Evolutionary conservation across 1,140 invertebrate genomes (phyloP).

Genomic region (Gryon sp.): DNA sequence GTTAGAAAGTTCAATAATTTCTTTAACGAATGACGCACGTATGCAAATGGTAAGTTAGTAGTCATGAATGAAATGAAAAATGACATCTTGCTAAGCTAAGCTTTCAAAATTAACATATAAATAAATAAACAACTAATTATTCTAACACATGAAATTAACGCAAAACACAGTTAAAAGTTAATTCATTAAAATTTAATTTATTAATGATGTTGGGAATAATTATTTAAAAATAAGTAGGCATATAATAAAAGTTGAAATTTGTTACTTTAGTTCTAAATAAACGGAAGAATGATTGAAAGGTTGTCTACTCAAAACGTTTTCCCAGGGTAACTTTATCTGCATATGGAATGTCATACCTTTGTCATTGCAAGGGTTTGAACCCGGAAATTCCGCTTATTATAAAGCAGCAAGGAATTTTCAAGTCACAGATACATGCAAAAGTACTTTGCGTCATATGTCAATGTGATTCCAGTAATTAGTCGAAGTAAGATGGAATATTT

Average conservation of each 20-base stretch:
- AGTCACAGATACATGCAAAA: slow-evolving; percentile 29
- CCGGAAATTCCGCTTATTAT: slow-evolving; percentile 50
- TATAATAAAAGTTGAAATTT: too few relatives aligned
- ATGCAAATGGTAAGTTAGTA: neutral
- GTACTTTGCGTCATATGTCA: slow-evolving; percentile 11
- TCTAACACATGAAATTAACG: too few relatives aligned
- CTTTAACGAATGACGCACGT: slow-evolving; percentile 16
- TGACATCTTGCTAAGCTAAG: too few relatives aligned
- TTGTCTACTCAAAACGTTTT: slow-evolving; percentile 38
- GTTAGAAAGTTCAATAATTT: slow-evolving; percentile 17
- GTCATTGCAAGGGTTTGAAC: slow-evolving; percentile 43
- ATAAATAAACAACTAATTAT: too few relatives aligned
- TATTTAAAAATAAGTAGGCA: too few relatives aligned
- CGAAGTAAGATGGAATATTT: neutral
- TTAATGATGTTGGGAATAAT: too few relatives aligned
- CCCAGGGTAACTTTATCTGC: slow-evolving; percentile 44
- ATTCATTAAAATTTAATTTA: too few relatives aligned
- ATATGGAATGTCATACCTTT: slow-evolving; percentile 58
- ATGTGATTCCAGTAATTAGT: slow-evolving; percentile 24
- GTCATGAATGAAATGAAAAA: neutral
- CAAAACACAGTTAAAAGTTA: too few relatives aligned
- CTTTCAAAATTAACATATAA: too few relatives aligned
- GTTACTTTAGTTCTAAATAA: neutral
- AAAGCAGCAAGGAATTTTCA: slow-evolving; percentile 43
- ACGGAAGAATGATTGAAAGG: slow-evolving; percentile 37